phyloP scores from a whole-genome alignment of 2,888 invertebrate genomes.

The Caradrina clavipalpis region DNA sequence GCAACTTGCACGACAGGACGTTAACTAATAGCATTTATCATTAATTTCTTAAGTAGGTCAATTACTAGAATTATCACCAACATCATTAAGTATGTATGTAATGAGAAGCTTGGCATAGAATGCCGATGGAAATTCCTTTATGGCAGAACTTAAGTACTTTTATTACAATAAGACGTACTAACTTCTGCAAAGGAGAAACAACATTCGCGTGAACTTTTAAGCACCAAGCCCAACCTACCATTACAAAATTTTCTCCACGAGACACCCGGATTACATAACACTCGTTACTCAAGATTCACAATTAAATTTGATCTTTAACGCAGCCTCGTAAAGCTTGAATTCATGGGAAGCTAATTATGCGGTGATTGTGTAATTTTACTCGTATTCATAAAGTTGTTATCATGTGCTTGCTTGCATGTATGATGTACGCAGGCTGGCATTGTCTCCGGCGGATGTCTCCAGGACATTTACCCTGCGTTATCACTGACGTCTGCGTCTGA shows the following conservation, averaged over 20 bases:
- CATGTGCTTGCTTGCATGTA: constrained; percentile 22
- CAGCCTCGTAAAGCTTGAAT: constrained; percentile 23
- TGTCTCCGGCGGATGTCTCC: constrained; percentile 70
- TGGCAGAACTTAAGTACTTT: not conserved
- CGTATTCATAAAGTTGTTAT: constrained; percentile 45
- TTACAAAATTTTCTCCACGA: constrained; percentile 26
- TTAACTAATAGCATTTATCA: no score
- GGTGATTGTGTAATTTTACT: constrained; percentile 39
- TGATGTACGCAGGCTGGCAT: constrained; percentile 32
- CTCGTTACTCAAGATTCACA: constrained; percentile 20
- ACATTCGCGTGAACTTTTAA: constrained; percentile 29
- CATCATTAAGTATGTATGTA: not conserved
- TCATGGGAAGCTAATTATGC: not conserved
- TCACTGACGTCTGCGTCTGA: constrained; percentile 72
- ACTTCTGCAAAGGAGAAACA: constrained; percentile 6
- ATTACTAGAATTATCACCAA: not conserved
- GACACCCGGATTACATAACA: constrained; percentile 22
- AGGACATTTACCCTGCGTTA: constrained; percentile 81
- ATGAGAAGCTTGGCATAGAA: not conserved
- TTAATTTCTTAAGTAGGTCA: not conserved
- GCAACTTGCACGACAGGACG: no score
- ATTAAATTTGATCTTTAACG: constrained; percentile 35
- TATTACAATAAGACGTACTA: not conserved
- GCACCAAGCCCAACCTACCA: constrained; percentile 13
- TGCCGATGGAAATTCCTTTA: not conserved